Percentiles rank a stretch among this genome's conserved stretches.
Conservation (phyloP, 2,888 invertebrate species). For the Bombyx huttoni region DNA sequence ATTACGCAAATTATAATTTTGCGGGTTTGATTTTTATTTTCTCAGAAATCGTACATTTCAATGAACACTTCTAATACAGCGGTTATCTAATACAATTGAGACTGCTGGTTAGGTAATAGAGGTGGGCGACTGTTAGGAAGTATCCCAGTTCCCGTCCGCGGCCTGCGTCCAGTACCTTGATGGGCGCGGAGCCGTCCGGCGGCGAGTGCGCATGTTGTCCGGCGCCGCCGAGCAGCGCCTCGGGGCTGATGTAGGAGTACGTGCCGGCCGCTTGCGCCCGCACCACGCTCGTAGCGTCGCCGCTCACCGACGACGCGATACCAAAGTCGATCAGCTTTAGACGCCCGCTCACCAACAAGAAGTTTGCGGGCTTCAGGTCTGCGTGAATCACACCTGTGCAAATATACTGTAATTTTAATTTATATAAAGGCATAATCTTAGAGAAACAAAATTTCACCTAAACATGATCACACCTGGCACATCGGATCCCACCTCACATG, state of each 20-base stretch:
- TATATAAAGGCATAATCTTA: too few relatives aligned
- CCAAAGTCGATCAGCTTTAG: constrained; percentile 98
- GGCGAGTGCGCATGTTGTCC: constrained; percentile 41
- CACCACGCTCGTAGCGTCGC: constrained; percentile 90
- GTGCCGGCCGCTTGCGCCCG: constrained; percentile 90
- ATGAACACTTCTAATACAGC: too few relatives aligned
- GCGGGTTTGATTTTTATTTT: too few relatives aligned
- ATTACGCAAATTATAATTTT: too few relatives aligned
- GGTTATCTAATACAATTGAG: too few relatives aligned
- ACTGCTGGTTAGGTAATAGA: too few relatives aligned
- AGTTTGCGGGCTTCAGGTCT: constrained; percentile 97
- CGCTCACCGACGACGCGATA: constrained; percentile 89
- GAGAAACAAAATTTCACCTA: too few relatives aligned
- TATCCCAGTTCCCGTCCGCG: too few relatives aligned
- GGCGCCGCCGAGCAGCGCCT: constrained; percentile 82
- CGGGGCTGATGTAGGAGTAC: constrained; percentile 96
- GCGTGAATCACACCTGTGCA: constrained; percentile 91
- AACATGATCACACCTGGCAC: too few relatives aligned
- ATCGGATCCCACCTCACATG: too few relatives aligned
- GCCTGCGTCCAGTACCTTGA: constrained; percentile 32
- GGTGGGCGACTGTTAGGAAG: too few relatives aligned
- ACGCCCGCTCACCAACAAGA: constrained; percentile 86
- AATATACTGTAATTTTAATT: not conserved
- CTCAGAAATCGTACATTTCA: too few relatives aligned
- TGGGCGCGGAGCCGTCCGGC: constrained; percentile 44